Conservation (phyloP, 1,140 invertebrate genomes). For the Zaprionus kolodkinae region DNA sequence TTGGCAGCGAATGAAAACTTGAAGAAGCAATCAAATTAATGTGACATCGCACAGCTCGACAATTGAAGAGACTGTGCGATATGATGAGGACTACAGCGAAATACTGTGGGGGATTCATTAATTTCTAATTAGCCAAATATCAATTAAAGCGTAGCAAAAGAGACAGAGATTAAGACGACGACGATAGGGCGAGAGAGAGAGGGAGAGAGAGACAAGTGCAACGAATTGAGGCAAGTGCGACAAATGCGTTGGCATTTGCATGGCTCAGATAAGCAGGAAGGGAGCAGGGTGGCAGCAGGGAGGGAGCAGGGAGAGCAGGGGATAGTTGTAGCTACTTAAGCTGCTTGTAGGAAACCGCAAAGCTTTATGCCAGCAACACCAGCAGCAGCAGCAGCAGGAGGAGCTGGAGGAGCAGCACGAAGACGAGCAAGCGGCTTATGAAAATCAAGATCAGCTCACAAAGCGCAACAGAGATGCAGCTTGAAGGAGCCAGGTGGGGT, state of each 20-base stretch:
- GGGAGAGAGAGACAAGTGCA: background rate
- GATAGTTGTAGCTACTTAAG: slow-evolving; percentile 39
- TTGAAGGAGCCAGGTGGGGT: background rate
- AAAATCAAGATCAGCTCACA: slow-evolving; percentile 52
- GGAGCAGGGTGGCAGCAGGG: background rate
- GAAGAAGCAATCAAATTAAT: background rate
- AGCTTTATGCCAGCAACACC: slow-evolving; percentile 40
- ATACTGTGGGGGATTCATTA: slow-evolving; percentile 17
- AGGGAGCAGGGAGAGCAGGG: background rate
- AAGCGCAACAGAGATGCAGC: slow-evolving; percentile 8
- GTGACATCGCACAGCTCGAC: no score
- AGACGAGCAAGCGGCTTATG: slow-evolving; percentile 38
- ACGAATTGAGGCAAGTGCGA: background rate
- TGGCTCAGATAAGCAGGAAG: background rate
- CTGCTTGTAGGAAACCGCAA: slow-evolving; percentile 46
- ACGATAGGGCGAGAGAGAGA: no score
- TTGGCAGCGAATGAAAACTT: background rate
- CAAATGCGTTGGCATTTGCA: slow-evolving; percentile 30
- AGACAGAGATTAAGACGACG: background rate
- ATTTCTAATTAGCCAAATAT: slow-evolving; percentile 22
- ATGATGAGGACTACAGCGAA: background rate
- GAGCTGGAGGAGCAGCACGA: no score
- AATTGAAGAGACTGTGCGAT: background rate
- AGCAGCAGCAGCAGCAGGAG: background rate
- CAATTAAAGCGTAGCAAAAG: slow-evolving; percentile 12